Evolutionary conservation across 2,113 vertebrate genomes (phyloP).

Genomic region (Scophthalmus maximus): DNA sequence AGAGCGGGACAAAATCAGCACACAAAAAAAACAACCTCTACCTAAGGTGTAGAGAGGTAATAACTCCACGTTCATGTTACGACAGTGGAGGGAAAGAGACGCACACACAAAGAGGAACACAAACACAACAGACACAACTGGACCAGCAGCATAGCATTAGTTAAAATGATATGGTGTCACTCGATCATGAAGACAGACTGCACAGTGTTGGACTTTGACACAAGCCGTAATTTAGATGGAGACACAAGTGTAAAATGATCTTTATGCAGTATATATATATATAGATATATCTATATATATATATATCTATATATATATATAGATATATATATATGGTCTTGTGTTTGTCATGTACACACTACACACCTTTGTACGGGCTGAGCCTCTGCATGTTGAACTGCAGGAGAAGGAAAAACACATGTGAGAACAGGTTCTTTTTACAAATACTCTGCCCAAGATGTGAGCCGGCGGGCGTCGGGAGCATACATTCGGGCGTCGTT

Average conservation of each 20-base stretch:
- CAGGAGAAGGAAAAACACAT: slow-evolving; percentile 10
- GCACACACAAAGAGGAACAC: too few species aligned
- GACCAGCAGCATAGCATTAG: background rate
- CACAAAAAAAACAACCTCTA: background rate
- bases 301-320: too few species aligned
- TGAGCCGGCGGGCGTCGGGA: too few species aligned
- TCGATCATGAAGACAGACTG: background rate
- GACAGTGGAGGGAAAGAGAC: background rate
- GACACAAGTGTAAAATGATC: too few species aligned
- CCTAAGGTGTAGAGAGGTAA: background rate
- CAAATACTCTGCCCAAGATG: background rate
- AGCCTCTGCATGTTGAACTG: slow-evolving; percentile 73
- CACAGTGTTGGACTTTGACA: background rate
- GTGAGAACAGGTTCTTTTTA: background rate
- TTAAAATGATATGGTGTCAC: background rate
- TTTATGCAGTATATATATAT: too few species aligned
- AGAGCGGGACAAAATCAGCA: slow-evolving; percentile 3
- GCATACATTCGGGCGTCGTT: too few species aligned
- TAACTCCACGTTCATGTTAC: slow-evolving; percentile 1
- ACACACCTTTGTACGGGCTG: slow-evolving; percentile 72
- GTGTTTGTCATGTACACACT: background rate
- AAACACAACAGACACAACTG: background rate
- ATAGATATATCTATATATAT: too few species aligned
- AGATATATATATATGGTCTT: too few species aligned
- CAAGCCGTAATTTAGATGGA: background rate